Percentiles rank a stretch among this genome's conserved stretches.
phyloP scores from a whole-genome alignment of 2,888 invertebrate species.

The Parnassius glacialis region DNA sequence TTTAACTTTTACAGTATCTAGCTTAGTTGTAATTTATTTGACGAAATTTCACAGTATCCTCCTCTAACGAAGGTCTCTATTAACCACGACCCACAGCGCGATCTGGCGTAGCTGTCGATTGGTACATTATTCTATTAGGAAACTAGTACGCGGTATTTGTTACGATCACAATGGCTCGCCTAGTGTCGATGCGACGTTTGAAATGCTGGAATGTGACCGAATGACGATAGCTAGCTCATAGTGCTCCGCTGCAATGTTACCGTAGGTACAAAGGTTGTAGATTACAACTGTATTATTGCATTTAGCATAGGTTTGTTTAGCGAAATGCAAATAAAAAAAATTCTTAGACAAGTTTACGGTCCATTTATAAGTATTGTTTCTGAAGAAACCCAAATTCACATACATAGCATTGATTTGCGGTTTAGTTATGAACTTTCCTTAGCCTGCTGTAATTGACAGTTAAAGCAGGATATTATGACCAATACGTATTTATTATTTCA shows the following conservation, averaged over 20 bases:
- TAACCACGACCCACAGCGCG: neutral
- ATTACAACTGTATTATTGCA: too few species aligned
- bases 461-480: conserved; percentile 19
- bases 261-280: too few species aligned
- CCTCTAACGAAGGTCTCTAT: conserved; percentile 5
- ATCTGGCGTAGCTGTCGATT: conserved; percentile 14
- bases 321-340: too few species aligned
- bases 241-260: too few species aligned
- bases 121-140: conserved; percentile 17
- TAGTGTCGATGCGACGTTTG: neutral
- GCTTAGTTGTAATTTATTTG: too few species aligned
- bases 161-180: conserved; percentile 7
- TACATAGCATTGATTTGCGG: neutral
- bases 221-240: neutral
- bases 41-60: neutral
- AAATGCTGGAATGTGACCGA: conserved; percentile 5
- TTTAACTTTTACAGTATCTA: too few species aligned
- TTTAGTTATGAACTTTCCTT: conserved; percentile 5
- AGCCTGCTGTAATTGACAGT: conserved; percentile 11
- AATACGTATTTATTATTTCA: conserved; percentile 17
- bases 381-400: neutral
- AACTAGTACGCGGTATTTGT: conserved; percentile 12
- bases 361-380: neutral
- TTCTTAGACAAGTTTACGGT: too few species aligned
- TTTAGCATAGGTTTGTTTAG: too few species aligned